A percentile compares a stretch with the other conserved stretches of the same genome.
These are phyloP conservation scores for Junco hyemalis DNA, from an alignment of 2,113 vertebrate species.

Conservation along the genomic window DNA sequence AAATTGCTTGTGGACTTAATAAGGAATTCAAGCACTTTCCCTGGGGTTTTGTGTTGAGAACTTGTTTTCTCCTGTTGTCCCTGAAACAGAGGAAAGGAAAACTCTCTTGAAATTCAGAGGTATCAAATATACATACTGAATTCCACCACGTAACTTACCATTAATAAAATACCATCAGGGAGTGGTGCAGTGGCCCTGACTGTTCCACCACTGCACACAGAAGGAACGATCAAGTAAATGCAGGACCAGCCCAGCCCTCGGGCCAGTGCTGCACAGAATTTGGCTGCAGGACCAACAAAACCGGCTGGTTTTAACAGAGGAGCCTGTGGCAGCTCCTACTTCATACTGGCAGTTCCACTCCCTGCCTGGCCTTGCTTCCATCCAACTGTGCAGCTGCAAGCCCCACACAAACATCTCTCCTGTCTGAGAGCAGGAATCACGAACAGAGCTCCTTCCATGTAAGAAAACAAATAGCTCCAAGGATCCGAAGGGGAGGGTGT, in stretches of 20 bases:
- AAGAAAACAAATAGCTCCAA: not conserved
- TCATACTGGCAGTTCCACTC: fast-evolving
- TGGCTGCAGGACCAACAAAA: not conserved
- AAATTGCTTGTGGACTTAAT: not conserved
- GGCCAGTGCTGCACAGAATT: not conserved
- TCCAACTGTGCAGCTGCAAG: not conserved
- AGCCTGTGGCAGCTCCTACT: not conserved
- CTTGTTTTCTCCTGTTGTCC: not conserved
- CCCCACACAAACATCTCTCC: not conserved
- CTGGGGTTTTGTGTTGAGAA: not conserved
- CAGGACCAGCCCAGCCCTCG: not conserved
- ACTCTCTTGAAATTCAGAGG: not conserved
- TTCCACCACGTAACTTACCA: not conserved
- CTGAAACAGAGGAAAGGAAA: not conserved
- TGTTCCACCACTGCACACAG: not conserved
- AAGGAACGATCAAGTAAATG: fast-evolving
- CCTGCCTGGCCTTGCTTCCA: not conserved
- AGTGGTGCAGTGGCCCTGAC: not conserved
- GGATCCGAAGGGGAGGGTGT: not conserved
- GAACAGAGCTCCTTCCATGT: not conserved
- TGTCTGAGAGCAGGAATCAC: not conserved
- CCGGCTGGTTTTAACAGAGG: not conserved
- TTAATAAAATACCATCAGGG: not conserved
- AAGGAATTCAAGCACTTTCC: not conserved
- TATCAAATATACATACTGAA: not conserved